Conservation (phyloP, 2,113 vertebrate genomes). For the Calidris pygmaea region DNA sequence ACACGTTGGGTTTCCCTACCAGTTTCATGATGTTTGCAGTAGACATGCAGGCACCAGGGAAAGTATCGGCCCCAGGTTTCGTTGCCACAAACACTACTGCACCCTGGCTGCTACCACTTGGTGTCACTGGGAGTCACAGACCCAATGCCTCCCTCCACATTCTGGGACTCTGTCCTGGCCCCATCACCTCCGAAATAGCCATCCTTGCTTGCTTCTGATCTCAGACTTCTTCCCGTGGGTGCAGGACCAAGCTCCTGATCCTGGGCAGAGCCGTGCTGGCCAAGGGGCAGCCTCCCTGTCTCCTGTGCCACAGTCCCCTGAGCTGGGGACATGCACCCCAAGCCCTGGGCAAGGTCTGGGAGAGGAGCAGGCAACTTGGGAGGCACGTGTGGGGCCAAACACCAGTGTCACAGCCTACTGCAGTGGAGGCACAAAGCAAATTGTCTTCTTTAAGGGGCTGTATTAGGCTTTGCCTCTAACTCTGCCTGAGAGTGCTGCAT, state of each 20-base stretch:
- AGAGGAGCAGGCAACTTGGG: not conserved
- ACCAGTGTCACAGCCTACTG: not conserved
- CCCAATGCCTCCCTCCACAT: not conserved
- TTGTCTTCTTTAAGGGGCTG: not conserved
- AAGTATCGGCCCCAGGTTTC: not conserved
- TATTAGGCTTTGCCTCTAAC: not conserved
- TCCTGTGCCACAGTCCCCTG: not conserved
- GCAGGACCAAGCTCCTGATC: not conserved
- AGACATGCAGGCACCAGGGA: not conserved
- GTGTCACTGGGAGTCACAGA: not conserved
- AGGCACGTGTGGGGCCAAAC: not conserved
- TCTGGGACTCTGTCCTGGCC: not conserved
- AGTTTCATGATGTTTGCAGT: not conserved
- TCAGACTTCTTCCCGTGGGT: not conserved
- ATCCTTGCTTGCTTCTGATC: accelerated
- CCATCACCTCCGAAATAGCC: not conserved
- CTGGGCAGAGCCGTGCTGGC: not conserved
- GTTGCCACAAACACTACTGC: not conserved
- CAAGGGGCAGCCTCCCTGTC: not conserved
- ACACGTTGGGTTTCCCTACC: not conserved
- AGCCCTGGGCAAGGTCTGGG: not conserved
- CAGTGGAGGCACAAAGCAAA: not conserved
- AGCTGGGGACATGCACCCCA: accelerated
- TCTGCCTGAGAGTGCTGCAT: accelerated
- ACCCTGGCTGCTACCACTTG: not conserved